Percentiles rank a stretch among this genome's conserved stretches.
phyloP scores from a whole-genome alignment of 2,113 vertebrate genomes.

The Actenoides hombroni region DNA sequence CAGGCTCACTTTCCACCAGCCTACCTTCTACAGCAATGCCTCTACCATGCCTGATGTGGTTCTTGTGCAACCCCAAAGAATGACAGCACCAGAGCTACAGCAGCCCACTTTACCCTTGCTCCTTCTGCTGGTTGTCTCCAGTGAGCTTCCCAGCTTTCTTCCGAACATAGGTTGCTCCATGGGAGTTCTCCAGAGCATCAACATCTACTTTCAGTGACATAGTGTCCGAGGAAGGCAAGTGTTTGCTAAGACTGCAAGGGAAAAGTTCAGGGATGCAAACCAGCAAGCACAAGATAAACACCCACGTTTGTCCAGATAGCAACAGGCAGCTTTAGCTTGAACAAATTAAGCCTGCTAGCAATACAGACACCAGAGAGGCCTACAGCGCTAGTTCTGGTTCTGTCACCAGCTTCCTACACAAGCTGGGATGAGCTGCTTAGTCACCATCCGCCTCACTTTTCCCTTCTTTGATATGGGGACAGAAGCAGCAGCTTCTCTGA shows the following conservation, averaged over 20 bases:
- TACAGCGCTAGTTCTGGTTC: not conserved
- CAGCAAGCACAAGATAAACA: not conserved
- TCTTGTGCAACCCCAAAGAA: not conserved
- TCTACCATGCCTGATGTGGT: not conserved
- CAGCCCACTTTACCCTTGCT: conserved; percentile 80
- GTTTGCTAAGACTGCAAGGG: conserved; percentile 88
- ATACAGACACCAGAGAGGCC: not conserved
- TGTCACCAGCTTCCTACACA: not conserved
- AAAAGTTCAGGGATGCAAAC: conserved; percentile 72
- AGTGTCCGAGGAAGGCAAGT: conserved; percentile 90
- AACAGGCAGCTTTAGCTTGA: not conserved
- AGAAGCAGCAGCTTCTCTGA: not conserved
- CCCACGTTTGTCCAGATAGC: not conserved
- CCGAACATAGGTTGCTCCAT: conserved; percentile 90
- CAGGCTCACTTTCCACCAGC: not conserved
- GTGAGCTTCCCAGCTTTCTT: conserved; percentile 90
- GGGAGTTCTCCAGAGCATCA: conserved; percentile 96
- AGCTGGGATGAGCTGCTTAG: not conserved
- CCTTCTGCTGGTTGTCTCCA: conserved; percentile 86
- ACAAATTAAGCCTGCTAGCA: not conserved
- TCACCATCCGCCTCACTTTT: not conserved
- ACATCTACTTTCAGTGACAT: conserved; percentile 96
- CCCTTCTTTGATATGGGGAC: not conserved
- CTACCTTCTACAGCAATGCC: not conserved
- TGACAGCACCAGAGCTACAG: not conserved